A percentile compares a stretch with the other conserved stretches of the same genome.
Conservation (phyloP, 2,888 invertebrate genomes). For the Ellobium chinense region DNA sequence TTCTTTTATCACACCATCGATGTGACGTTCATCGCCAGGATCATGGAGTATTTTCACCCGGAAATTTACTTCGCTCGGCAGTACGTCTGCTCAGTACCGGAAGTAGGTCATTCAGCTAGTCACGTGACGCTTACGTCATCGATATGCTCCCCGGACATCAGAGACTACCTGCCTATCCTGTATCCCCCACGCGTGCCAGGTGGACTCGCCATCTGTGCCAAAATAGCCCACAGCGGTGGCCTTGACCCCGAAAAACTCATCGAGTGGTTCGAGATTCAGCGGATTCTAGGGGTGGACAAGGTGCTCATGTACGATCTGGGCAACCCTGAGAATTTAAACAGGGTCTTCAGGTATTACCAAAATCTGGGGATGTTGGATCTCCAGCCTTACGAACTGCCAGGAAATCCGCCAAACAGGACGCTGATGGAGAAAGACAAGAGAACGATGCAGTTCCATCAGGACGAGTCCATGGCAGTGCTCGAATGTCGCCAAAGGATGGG, state of each 20-base stretch:
- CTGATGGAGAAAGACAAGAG: slow-evolving; percentile 28
- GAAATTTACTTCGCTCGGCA: slow-evolving; percentile 15
- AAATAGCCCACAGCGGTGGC: slow-evolving; percentile 42
- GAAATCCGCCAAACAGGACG: slow-evolving; percentile 13
- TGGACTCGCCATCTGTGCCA: slow-evolving; percentile 47
- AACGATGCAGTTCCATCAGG: slow-evolving; percentile 42
- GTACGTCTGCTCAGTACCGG: slow-evolving; percentile 38
- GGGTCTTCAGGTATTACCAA: slow-evolving; percentile 41
- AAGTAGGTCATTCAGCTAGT: slow-evolving; percentile 26
- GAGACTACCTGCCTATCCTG: slow-evolving; percentile 38
- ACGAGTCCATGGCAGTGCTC: slow-evolving; percentile 51
- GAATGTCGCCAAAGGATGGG: slow-evolving; percentile 52
- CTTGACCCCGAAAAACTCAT: slow-evolving; percentile 49
- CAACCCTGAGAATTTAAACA: slow-evolving; percentile 16
- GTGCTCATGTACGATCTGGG: slow-evolving; percentile 46
- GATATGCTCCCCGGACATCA: slow-evolving; percentile 13
- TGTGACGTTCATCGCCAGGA: slow-evolving; percentile 8
- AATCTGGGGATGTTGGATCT: slow-evolving; percentile 41
- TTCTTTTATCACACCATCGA: slow-evolving; percentile 41
- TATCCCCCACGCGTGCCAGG: slow-evolving; percentile 22
- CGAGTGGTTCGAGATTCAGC: slow-evolving; percentile 53
- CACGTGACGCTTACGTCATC: slow-evolving; percentile 43
- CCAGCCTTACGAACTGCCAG: slow-evolving; percentile 46
- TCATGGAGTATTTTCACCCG: slow-evolving; percentile 25
- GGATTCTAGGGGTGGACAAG: slow-evolving; percentile 49